Evolutionary conservation across 2,797 vertebrate genomes (phyloP), one percentile per base, ranked within the genome.

Genomic region (Anomalospiza imberbis): DNA sequence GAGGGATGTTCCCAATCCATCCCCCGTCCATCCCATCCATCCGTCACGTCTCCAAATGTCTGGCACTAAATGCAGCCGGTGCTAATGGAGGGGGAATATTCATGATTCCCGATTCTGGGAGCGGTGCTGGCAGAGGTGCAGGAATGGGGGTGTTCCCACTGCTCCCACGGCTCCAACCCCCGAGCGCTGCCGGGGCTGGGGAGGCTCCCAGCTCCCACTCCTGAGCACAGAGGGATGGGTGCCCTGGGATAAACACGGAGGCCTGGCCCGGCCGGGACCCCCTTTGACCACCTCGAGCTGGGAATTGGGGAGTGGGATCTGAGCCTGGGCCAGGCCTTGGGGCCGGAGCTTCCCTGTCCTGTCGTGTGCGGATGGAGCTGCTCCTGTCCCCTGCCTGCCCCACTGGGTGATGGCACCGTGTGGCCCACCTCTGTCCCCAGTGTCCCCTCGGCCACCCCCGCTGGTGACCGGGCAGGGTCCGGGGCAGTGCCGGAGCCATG

Each of bases 271-370:
- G 16, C 21, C 25, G 51, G 51, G 47, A 51, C 10, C 25, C n/a
- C 13, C 72, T 3, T 42, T 0, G 44, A 34, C 5, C 24, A 1
- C 40, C 25, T 45, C 0, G 4, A n/a, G 76, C 11, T 0, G 1
- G 2, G 70, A 26, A 8, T 0, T 4, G 60, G 25, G 2, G 1
- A 17, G 5, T 3, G 62, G 45, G 28, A 73, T 2, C 31, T 1
- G 29, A 51, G 54, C 70, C 63, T 4, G 67, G 44, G 10, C 9
- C 4, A 0, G 29, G 25, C 26, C n/a, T 18, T 0, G 9, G 24
- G 26, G 4, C 3, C 0, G 5, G 42, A 68, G 9, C 12, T 3
- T 11, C 61, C 42, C 14, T 5, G 7, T 17, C 48, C 78, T 8
- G 24, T 11, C 62, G 0, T 0, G 28, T 1, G 8, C 3, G 7